Evolutionary conservation across 2,113 vertebrate genomes (phyloP), one percentile per base, ranked within the genome.

Genomic region (Nerophis lumbriciformis): DNA sequence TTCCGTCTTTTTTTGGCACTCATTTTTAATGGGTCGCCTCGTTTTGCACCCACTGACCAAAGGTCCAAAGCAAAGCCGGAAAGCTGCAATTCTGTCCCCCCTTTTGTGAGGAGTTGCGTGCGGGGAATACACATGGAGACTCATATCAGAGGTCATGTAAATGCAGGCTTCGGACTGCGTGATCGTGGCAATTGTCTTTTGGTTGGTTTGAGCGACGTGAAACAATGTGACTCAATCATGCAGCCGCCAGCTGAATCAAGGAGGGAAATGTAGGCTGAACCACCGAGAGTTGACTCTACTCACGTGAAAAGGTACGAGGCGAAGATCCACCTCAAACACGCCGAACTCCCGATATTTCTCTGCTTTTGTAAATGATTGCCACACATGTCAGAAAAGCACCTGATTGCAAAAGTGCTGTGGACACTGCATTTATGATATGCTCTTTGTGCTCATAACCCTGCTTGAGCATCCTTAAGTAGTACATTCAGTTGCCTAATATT

Each of bases 211-310:
- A 95, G 77, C 90, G 89, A 94, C 91, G 90, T 90, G 78, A 76
- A 37, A 79, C 88, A 92, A 94, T 94, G 91, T 88, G 87, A 90
- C 79, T 86, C 90, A 92, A 82, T 93, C 92, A 92, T 83, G 92
- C 92, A 6, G 87, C 9, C 21, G 65, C 86, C 94, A 93, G 95
- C 93, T 89, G 86, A 87, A 85, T 92, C 86, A 85, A 77, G 53
- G 65, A 47, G 75, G 51, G 36, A 71, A 37, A 58, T 65, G 59
- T 49, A 39, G 19, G 19, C 70, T 66, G 61, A 55, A 71, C 49
- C 59, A 55, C 65, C 55, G 61, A 60, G 38, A 35, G 37, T 19
- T 6, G 39, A 59, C 53, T 48, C 15, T 28, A 19, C 37, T 19
- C 37, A n/a, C 16, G 54, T 19, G 53, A 55, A 55, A 56, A 19